Evolutionary conservation across 2,797 vertebrate genomes (phyloP), one percentile per base, ranked within the genome.

Genomic region (Chromobotia macracanthus): DNA sequence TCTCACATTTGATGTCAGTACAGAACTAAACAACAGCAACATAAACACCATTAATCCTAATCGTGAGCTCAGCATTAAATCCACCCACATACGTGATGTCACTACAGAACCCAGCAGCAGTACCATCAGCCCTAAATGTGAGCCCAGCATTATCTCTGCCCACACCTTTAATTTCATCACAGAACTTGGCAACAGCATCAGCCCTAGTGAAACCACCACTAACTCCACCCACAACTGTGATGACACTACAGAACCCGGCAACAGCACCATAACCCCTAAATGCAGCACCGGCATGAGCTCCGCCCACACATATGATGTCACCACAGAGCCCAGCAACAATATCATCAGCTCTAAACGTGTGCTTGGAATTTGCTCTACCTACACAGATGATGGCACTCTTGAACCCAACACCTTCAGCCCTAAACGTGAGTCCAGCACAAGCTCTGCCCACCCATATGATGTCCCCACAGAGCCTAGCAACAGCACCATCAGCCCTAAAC

Each of bases 401-500:
- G 79, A 80, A 25, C 48, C 48, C 55, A 51, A n/a, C n/a, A n/a
- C n/a, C n/a, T n/a, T 41, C 15, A 23, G 31, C 2, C 48, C 55
- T 46, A 28, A 65, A 6, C 44, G 56, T n/a, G 28, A 38, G 1
- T 16, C 56, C 1, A 3, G 51, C 38, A 12, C 25, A 18, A 13
- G 21, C 71, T 60, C 21, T 0, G 10, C 71, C 53, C 55, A 12
- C 23, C 28, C 15, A 11, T 6, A 31, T 11, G 2, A 70, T 35
- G 50, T 56, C 19, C 31, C 18, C 2, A 2, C 38, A n/a, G 21
- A 79, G 55, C 58, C 71, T n/a, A 69, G 75, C 35, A 91, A 89
- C 0, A 92, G 92, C 70, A 86, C 88, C 0, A 87, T 85, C 11
- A 90, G 91, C 65, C 60, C 61, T 66, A 38, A 55, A 53, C 15